phyloP scores from a whole-genome alignment of 2,888 invertebrate species.

The Hirtodrosophila duncani region DNA sequence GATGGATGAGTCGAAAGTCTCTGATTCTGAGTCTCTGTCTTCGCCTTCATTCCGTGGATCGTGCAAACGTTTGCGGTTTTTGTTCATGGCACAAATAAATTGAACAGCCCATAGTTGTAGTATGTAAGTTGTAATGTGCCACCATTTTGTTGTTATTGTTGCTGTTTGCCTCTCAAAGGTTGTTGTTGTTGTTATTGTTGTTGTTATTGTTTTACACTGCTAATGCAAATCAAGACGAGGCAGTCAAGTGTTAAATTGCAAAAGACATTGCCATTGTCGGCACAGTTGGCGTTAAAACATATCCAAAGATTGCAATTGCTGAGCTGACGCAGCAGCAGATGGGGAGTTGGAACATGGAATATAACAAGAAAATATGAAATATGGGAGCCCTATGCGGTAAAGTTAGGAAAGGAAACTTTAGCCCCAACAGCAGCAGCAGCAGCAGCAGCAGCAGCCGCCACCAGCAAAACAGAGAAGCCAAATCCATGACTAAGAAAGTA shows the following conservation, averaged over 20 bases:
- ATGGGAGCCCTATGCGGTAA: too few relatives aligned
- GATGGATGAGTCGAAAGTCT: too few relatives aligned
- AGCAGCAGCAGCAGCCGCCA: too few relatives aligned
- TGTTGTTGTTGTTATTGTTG: slow-evolving; percentile 27
- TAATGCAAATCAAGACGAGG: slow-evolving; percentile 41
- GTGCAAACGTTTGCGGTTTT: slow-evolving; percentile 57
- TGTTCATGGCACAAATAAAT: slow-evolving; percentile 53
- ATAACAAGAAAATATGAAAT: too few relatives aligned
- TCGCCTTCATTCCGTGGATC: slow-evolving; percentile 24
- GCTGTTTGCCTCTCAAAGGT: slow-evolving; percentile 2
- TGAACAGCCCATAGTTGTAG: slow-evolving; percentile 30
- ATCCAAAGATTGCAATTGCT: too few relatives aligned
- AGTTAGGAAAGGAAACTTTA: slow-evolving; percentile 45
- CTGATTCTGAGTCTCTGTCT: slow-evolving; percentile 7
- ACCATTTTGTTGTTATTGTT: slow-evolving; percentile 30
- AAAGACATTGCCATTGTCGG: slow-evolving; percentile 75
- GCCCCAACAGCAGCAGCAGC: slow-evolving; percentile 23
- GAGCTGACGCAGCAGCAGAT: too few relatives aligned
- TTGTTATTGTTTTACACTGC: slow-evolving; percentile 3
- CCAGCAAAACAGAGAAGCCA: too few relatives aligned
- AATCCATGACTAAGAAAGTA: slow-evolving; percentile 31
- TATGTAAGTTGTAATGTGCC: too few relatives aligned
- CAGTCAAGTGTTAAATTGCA: slow-evolving; percentile 77
- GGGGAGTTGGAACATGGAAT: too few relatives aligned
- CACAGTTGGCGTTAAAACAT: slow-evolving; percentile 49